Percentiles rank a stretch among this genome's conserved stretches.
phyloP scores from a whole-genome alignment of 2,113 vertebrate genomes.

The Steatornis caripensis region DNA sequence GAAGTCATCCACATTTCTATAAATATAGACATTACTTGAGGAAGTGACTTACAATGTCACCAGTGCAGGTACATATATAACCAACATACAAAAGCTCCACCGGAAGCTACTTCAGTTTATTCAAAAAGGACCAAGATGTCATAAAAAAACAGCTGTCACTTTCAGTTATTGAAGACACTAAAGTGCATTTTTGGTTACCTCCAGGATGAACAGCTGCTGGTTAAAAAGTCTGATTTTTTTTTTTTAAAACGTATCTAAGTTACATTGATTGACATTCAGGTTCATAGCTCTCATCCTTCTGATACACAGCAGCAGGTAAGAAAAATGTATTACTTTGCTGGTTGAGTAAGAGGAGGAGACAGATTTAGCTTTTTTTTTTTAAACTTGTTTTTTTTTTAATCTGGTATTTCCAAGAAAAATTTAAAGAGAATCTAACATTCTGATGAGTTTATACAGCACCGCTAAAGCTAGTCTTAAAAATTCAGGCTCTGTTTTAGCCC shows the following conservation, averaged over 20 bases:
- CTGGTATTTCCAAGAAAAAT: slow-evolving; percentile 22
- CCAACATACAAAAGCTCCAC: slow-evolving; percentile 71
- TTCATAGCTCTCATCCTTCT: slow-evolving; percentile 40
- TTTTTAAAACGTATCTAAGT: neutral
- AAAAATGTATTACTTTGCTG: slow-evolving; percentile 23
- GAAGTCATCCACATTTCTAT: slow-evolving; percentile 75
- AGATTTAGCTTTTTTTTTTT: neutral
- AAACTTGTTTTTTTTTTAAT: neutral
- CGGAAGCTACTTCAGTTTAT: slow-evolving; percentile 71
- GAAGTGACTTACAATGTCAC: slow-evolving; percentile 74
- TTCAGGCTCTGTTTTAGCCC: slow-evolving; percentile 60
- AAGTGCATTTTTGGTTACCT: slow-evolving; percentile 74
- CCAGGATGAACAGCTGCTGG: slow-evolving; percentile 61
- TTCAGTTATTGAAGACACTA: slow-evolving; percentile 64
- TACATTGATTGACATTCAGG: slow-evolving; percentile 51
- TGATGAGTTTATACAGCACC: slow-evolving; percentile 67
- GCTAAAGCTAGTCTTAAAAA: slow-evolving; percentile 58
- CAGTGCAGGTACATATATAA: slow-evolving; percentile 75
- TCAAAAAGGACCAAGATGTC: slow-evolving; percentile 65
- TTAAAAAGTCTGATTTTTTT: slow-evolving; percentile 33
- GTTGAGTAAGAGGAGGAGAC: slow-evolving; percentile 33
- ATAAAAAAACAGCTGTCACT: slow-evolving; percentile 56
- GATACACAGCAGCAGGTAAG: slow-evolving; percentile 43
- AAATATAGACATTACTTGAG: slow-evolving; percentile 78
- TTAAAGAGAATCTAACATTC: slow-evolving; percentile 32